Percentiles rank a stretch among this genome's conserved stretches.
phyloP scores from a whole-genome alignment of 2,888 invertebrate species.

The Alentia gelatinosa region DNA sequence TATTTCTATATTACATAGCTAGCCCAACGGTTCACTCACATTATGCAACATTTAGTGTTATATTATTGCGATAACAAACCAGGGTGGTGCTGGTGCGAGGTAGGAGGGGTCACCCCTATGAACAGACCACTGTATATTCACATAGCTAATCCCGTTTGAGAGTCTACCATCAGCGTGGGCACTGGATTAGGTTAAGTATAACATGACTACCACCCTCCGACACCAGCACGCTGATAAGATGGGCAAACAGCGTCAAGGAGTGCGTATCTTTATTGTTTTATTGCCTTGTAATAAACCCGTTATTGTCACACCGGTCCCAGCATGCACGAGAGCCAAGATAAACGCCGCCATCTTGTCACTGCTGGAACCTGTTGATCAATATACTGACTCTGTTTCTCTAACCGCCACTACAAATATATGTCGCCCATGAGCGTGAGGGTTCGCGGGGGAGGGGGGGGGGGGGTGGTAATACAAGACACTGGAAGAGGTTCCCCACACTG shows the following conservation, averaged over 20 bases:
- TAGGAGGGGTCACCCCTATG: no score
- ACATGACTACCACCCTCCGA: not conserved
- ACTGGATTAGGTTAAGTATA: not conserved
- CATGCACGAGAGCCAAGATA: not conserved
- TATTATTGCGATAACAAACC: not conserved
- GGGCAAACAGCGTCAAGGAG: not conserved
- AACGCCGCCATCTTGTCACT: not conserved
- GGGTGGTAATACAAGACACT: no score
- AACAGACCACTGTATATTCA: not conserved
- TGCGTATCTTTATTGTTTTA: not conserved
- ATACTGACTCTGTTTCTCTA: no score
- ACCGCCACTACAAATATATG: no score
- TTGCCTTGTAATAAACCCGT: not conserved
- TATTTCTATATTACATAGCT: not conserved
- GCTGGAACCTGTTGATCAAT: no score
- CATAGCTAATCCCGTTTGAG: not conserved
- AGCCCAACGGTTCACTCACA: not conserved
- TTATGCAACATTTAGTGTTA: not conserved
- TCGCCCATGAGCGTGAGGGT: no score
- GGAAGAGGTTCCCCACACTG: no score
- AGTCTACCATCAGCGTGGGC: not conserved
- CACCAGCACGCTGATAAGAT: not conserved
- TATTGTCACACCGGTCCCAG: not conserved
- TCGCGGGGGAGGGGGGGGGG: no score
- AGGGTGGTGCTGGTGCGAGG: not conserved